These are phyloP conservation scores for Chanos chanos DNA, from an alignment of 2,797 vertebrate genomes.

Conservation along the genomic window DNA sequence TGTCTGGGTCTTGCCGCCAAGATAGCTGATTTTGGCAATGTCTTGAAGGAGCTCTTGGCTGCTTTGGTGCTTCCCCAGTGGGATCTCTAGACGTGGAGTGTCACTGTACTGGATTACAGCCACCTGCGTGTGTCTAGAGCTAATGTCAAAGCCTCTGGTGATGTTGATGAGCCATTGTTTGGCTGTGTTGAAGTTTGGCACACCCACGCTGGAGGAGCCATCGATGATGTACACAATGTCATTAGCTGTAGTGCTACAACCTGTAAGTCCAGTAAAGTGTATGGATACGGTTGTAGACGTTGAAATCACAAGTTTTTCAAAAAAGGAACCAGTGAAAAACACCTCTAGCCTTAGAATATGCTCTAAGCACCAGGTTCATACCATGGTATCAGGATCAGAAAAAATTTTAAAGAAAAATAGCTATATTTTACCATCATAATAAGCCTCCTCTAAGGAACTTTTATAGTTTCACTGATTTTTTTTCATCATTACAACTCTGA, in stretches of 20 bases:
- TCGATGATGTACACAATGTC: slow-evolving; percentile 65
- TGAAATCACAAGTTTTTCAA: background rate
- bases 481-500: no score
- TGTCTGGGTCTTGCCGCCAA: slow-evolving; percentile 63
- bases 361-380: no score
- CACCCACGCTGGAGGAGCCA: slow-evolving; percentile 63
- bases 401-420: no score
- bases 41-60: slow-evolving; percentile 51
- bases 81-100: slow-evolving; percentile 60
- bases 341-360: no score
- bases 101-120: slow-evolving; percentile 67
- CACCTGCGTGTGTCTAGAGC: slow-evolving; percentile 57
- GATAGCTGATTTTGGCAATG: slow-evolving; percentile 53
- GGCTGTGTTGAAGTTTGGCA: slow-evolving; percentile 55
- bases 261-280: slow-evolving; percentile 40
- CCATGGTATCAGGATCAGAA: no score
- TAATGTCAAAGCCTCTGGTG: slow-evolving; percentile 58
- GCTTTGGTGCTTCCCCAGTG: slow-evolving; percentile 55
- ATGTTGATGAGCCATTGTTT: slow-evolving; percentile 65
- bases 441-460: no score
- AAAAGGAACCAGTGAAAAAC: no score
- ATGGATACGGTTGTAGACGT: slow-evolving; percentile 2
- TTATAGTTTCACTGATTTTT: no score
- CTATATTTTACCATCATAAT: no score
- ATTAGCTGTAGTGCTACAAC: slow-evolving; percentile 62